Evolutionary conservation across 2,888 invertebrate species (phyloP).

Genomic region (Phrixothrix hirtus): DNA sequence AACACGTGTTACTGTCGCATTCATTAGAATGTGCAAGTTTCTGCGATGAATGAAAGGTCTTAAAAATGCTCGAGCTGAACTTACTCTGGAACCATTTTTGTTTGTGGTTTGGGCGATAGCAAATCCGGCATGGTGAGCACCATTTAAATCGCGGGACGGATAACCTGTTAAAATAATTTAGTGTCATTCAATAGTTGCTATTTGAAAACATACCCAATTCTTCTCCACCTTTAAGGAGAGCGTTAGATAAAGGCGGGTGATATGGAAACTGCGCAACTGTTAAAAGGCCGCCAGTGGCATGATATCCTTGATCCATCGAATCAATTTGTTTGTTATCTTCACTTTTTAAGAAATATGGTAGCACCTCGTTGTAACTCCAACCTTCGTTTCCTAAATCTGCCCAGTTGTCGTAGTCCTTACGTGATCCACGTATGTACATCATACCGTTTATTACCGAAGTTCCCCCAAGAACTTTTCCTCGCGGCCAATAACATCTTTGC

Average conservation of each 20-base stretch:
- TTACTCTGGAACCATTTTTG: conserved; percentile 81
- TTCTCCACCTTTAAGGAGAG: conserved; percentile 76
- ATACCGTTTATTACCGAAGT: conserved; percentile 94
- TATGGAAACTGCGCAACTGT: conserved; percentile 83
- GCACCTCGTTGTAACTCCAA: conserved; percentile 86
- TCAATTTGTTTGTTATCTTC: conserved; percentile 77
- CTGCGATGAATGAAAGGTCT: conserved; percentile 74
- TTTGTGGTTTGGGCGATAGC: conserved; percentile 87
- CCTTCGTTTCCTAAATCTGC: conserved; percentile 82
- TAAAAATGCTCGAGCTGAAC: conserved; percentile 80
- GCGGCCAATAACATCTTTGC: conserved; percentile 79
- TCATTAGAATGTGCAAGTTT: conserved; percentile 82
- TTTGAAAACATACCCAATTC: conserved; percentile 65
- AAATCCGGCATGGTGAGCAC: conserved; percentile 79
- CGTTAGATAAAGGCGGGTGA: conserved; percentile 80
- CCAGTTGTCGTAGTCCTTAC: conserved; percentile 88
- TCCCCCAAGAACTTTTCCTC: conserved; percentile 88
- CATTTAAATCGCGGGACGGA: conserved; percentile 78
- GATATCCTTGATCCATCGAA: conserved; percentile 75
- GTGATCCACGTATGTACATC: conserved; percentile 92
- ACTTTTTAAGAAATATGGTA: conserved; percentile 87
- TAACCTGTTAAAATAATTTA: conserved; percentile 61
- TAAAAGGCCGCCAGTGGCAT: conserved; percentile 75
- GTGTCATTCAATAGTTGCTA: neutral
- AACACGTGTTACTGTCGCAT: conserved; percentile 77